phyloP scores from a whole-genome alignment of 2,797 vertebrate species.

The Falco berigora region DNA sequence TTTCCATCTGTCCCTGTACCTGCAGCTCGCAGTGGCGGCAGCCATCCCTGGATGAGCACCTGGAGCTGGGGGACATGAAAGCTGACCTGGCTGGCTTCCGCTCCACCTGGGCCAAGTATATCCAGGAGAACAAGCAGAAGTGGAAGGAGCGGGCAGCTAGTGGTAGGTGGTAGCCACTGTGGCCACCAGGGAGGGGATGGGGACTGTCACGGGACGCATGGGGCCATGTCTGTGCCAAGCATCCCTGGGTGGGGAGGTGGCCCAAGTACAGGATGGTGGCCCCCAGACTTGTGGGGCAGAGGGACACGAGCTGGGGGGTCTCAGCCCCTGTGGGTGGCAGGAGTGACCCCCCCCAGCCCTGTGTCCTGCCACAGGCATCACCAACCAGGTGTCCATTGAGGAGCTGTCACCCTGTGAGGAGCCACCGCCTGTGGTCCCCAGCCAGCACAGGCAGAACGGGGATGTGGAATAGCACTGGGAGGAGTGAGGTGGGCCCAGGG shows the following conservation, averaged over 20 bases:
- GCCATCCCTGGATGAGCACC: conserved; percentile 84
- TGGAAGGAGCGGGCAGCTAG: conserved; percentile 89
- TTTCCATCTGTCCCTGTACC: neutral
- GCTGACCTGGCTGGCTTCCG: conserved; percentile 87
- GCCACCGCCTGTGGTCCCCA: conserved; percentile 21
- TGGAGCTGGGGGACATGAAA: conserved; percentile 85
- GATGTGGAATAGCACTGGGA: conserved; percentile 68
- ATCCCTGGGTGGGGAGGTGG: neutral
- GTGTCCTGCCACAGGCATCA: conserved; percentile 73
- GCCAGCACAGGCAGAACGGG: conserved; percentile 69
- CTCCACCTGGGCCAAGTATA: conserved; percentile 85
- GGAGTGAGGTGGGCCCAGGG: neutral
- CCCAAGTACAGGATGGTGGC: neutral
- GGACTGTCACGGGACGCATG: rapidly evolving
- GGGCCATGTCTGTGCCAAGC: neutral
- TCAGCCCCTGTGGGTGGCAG: no score
- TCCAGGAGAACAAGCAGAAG: conserved; percentile 92
- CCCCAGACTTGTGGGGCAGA: no score
- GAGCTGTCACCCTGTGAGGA: conserved; percentile 76
- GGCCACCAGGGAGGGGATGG: neutral
- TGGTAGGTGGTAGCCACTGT: conserved; percentile 58
- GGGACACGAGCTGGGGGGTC: no score
- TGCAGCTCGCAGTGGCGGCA: conserved; percentile 85
- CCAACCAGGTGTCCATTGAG: conserved; percentile 80
- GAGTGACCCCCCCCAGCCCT: neutral